Evolutionary conservation across 2,797 vertebrate genomes (phyloP).

Genomic region (Pempheris klunzingeri): DNA sequence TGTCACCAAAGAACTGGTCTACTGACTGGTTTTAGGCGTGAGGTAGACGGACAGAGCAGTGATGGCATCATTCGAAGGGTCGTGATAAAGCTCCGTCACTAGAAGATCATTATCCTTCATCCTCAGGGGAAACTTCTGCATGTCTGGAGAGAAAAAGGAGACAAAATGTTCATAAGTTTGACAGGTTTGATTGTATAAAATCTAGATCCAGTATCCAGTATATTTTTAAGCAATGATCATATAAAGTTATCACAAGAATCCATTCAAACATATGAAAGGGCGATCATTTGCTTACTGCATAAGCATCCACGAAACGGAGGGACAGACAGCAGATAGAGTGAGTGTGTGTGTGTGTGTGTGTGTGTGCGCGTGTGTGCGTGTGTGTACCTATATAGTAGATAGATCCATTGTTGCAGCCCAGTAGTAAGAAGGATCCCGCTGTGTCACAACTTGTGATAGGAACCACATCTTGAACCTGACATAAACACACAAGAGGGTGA

Average conservation of each 20-base stretch:
- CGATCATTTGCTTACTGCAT: background rate
- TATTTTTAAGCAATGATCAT: background rate
- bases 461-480: slow-evolving; percentile 97
- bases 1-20: too few species aligned
- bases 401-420: slow-evolving; percentile 97
- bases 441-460: slow-evolving; percentile 98
- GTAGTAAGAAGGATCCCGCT: slow-evolving; percentile 94
- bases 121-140: slow-evolving; percentile 97
- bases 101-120: slow-evolving; percentile 99
- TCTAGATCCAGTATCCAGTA: background rate
- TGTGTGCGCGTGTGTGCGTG: background rate
- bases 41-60: slow-evolving; percentile 98
- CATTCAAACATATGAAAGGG: background rate
- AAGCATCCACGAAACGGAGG: background rate
- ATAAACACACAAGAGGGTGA: slow-evolving; percentile 17
- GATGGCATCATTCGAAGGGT: slow-evolving; percentile 97
- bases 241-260: background rate
- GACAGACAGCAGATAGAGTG: background rate
- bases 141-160: slow-evolving; percentile 84
- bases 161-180: background rate
- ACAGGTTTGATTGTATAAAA: slow-evolving; percentile 19
- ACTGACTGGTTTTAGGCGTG: slow-evolving; percentile 98
- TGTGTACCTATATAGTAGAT: slow-evolving; percentile 97
- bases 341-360: background rate
- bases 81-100: slow-evolving; percentile 96